These are phyloP conservation scores for Eurystomus glaucurus DNA, from an alignment of 2,797 vertebrate genomes.

Conservation along the genomic window DNA sequence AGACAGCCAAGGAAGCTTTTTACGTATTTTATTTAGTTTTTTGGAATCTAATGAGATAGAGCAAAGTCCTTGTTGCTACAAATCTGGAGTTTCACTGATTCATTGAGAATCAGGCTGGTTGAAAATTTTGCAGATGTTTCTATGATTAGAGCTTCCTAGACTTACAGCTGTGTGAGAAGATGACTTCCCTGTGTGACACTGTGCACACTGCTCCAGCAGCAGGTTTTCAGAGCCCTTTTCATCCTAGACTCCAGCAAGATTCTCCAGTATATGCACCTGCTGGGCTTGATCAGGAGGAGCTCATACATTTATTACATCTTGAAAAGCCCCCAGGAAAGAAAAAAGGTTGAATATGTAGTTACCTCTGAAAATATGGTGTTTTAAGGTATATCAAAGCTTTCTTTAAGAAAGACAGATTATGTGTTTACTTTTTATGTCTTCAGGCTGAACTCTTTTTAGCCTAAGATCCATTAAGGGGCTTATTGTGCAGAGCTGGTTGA, in stretches of 20 bases:
- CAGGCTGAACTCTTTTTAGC: neutral
- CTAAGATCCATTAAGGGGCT: neutral
- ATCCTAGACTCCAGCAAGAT: neutral
- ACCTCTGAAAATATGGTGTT: neutral
- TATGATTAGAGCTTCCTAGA: neutral
- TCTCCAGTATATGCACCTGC: neutral
- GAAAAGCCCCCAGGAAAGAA: neutral
- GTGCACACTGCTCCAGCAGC: fast-evolving
- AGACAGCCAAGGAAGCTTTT: neutral
- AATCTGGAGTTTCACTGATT: neutral
- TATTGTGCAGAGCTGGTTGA: neutral
- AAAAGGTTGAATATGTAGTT: neutral
- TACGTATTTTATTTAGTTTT: neutral
- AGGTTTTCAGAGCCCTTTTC: neutral
- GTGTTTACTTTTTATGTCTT: neutral
- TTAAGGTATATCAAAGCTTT: constrained; percentile 17
- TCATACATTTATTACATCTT: neutral
- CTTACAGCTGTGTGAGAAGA: neutral
- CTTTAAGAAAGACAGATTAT: neutral
- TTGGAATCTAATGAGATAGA: neutral
- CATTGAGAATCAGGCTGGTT: neutral
- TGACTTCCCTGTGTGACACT: neutral
- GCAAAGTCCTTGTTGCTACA: neutral
- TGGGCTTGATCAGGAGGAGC: neutral
- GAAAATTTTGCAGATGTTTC: neutral